Percentiles rank a stretch among this genome's conserved stretches.
These are phyloP conservation scores for Marronus borbonicus DNA, from an alignment of 2,888 invertebrate genomes.

Conservation along the genomic window DNA sequence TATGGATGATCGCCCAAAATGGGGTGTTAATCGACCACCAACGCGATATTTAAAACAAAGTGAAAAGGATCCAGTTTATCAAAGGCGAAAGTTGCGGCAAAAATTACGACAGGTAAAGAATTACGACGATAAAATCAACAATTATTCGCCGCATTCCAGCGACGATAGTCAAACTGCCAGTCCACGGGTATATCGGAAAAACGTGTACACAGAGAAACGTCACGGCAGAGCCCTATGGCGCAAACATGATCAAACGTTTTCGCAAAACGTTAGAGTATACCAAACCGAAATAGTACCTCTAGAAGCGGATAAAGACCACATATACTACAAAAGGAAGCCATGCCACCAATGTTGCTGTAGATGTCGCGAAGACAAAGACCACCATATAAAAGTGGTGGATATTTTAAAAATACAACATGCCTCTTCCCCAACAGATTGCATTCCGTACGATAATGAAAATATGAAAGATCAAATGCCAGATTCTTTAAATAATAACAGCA, in stretches of 20 bases:
- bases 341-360: conserved; percentile 64
- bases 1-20: conserved; percentile 79
- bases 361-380: conserved; percentile 61
- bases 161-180: conserved; percentile 77
- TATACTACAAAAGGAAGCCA: conserved; percentile 63
- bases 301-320: conserved; percentile 72
- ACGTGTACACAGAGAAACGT: conserved; percentile 70
- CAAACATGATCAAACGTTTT: conserved; percentile 70
- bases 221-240: conserved; percentile 67
- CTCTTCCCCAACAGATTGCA: conserved; percentile 56
- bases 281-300: conserved; percentile 72
- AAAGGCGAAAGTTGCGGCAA: conserved; percentile 79
- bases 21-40: conserved; percentile 84
- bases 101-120: conserved; percentile 74
- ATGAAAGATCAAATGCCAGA: conserved; percentile 54
- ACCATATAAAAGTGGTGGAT: conserved; percentile 58
- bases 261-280: conserved; percentile 67
- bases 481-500: conserved; percentile 54
- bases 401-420: conserved; percentile 60
- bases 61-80: conserved; percentile 90
- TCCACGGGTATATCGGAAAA: conserved; percentile 70
- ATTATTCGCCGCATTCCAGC: conserved; percentile 75
- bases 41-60: conserved; percentile 91
- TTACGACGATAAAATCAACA: conserved; percentile 73
- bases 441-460: conserved; percentile 51